Evolutionary conservation across 2,888 invertebrate species (phyloP).

Genomic region (Eupithecia exiguata): DNA sequence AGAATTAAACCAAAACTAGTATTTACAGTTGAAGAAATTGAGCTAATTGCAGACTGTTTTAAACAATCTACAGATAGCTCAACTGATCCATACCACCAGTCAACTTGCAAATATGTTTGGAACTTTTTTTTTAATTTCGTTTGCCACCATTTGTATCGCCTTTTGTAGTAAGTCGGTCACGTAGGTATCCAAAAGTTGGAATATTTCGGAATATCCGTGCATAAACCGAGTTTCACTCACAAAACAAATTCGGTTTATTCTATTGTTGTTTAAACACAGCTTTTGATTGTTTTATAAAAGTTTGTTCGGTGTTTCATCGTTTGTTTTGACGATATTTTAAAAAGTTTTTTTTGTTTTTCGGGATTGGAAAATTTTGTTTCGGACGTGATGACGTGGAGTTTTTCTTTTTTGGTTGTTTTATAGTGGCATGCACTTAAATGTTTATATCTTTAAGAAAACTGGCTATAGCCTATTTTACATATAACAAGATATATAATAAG

Average conservation of each 20-base stretch:
- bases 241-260: constrained; percentile 26
- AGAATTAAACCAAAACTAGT: too few species aligned
- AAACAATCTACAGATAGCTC: too few species aligned
- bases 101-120: background rate
- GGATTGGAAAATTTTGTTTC: constrained; percentile 17
- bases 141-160: background rate
- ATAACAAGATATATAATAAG: too few species aligned
- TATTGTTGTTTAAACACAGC: constrained; percentile 30
- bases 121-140: background rate
- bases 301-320: constrained; percentile 24
- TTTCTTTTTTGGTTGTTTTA: background rate
- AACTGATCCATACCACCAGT: too few species aligned
- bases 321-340: constrained; percentile 30
- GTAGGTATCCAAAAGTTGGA: background rate
- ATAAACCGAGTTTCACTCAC: constrained; percentile 14
- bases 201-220: background rate
- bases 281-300: constrained; percentile 33
- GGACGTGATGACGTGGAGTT: background rate
- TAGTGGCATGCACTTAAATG: background rate
- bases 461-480: too few species aligned
- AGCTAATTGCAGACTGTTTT: too few species aligned
- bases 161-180: constrained; percentile 1
- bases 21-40: too few species aligned
- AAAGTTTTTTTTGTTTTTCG: constrained; percentile 14
- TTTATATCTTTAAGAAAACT: background rate